Conservation (phyloP, 2,797 vertebrate genomes). For the Sternotherus odoratus region DNA sequence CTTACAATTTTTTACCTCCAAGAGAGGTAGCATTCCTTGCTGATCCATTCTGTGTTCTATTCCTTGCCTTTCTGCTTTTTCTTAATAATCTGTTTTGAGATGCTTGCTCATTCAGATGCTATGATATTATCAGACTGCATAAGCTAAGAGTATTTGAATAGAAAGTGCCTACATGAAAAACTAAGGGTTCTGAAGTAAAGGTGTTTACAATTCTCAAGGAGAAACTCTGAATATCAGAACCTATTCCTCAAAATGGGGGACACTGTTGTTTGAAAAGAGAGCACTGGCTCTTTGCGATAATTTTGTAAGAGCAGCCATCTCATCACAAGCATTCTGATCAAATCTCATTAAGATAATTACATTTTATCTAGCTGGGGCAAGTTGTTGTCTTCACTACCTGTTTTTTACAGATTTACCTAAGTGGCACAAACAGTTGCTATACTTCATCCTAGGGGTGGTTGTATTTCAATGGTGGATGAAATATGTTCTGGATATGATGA, state of each 20-base stretch:
- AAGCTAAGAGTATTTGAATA: neutral
- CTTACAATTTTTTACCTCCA: too few relatives aligned
- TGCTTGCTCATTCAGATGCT: neutral
- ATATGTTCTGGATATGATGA: neutral
- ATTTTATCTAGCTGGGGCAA: neutral
- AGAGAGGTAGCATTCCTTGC: neutral
- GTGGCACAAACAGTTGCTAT: neutral
- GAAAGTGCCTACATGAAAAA: neutral
- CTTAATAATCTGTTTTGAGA: neutral
- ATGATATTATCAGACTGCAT: neutral
- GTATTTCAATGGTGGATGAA: neutral
- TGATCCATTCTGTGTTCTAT: neutral
- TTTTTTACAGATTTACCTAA: too few relatives aligned
- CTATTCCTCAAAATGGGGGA: accelerated
- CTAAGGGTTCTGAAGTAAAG: neutral
- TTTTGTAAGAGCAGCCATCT: neutral
- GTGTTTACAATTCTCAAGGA: neutral
- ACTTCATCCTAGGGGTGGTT: accelerated
- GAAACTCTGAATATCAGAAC: neutral
- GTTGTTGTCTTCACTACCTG: neutral
- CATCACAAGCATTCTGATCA: neutral
- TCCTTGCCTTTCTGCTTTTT: neutral
- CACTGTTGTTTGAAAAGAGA: neutral
- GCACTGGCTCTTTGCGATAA: accelerated
- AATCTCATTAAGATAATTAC: neutral